These are phyloP conservation scores for Gobiocypris rarus DNA, from an alignment of 2,113 vertebrate genomes.

Conservation along the genomic window DNA sequence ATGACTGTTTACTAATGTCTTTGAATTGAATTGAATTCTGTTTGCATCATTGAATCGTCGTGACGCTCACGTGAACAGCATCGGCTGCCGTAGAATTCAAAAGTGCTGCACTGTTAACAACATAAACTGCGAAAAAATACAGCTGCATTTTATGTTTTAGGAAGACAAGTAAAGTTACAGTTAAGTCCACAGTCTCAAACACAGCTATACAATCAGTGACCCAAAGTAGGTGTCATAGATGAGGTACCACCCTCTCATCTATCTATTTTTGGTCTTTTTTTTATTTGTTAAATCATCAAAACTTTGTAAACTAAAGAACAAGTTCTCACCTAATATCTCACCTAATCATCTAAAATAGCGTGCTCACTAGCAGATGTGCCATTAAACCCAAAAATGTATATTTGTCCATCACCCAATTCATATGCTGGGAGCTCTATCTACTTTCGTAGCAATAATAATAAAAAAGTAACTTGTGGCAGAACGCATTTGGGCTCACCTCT, in stretches of 20 bases:
- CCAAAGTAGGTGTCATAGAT: not conserved
- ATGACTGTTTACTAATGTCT: no score
- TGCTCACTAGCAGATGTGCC: not conserved
- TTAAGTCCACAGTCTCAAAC: no score
- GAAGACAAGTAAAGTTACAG: no score
- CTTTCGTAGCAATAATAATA: not conserved
- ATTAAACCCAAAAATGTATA: not conserved
- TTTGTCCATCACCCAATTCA: not conserved
- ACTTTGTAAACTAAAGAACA: not conserved
- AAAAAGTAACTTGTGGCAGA: not conserved
- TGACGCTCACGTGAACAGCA: no score
- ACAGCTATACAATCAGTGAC: no score
- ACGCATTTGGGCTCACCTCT: constrained; percentile 12
- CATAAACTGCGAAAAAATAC: no score
- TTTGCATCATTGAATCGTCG: no score
- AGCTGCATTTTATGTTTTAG: no score
- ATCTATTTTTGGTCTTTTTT: not conserved
- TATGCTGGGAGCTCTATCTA: not conserved
- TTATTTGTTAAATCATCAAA: not conserved
- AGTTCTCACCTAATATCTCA: not conserved
- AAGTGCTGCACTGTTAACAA: no score
- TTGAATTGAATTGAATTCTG: no score
- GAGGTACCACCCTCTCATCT: not conserved
- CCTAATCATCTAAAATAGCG: not conserved
- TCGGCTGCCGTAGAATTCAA: no score